phyloP scores from a whole-genome alignment of 2,888 invertebrate species.

The Pristionchus exspectatus region DNA sequence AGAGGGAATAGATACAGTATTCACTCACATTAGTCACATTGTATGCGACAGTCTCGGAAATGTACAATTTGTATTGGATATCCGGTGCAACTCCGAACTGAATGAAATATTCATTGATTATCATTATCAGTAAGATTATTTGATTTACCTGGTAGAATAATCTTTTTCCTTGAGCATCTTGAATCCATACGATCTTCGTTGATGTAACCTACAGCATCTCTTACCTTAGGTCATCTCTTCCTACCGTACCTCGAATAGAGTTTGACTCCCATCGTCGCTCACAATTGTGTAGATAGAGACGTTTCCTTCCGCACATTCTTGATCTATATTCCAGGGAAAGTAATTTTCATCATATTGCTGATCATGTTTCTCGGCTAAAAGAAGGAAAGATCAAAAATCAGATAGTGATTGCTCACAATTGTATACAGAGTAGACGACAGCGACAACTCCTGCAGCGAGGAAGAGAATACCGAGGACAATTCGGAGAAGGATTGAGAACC shows the following conservation, averaged over 20 bases:
- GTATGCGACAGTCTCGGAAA: constrained; percentile 28
- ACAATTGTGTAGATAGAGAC: constrained; percentile 15
- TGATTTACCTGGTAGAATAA: constrained; percentile 39
- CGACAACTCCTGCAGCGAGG: constrained; percentile 34
- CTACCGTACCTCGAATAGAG: constrained; percentile 20
- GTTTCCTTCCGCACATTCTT: constrained; percentile 20
- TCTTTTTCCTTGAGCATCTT: background rate
- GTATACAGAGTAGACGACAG: constrained; percentile 52
- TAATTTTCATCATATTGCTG: background rate
- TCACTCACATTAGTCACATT: constrained; percentile 17
- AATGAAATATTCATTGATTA: background rate
- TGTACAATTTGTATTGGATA: constrained; percentile 31
- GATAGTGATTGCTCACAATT: background rate
- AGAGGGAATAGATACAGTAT: background rate
- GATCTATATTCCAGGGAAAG: constrained; percentile 24
- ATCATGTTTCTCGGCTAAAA: constrained; percentile 25
- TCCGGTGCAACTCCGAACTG: constrained; percentile 32
- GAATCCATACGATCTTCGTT: constrained; percentile 42
- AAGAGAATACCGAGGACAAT: constrained; percentile 48
- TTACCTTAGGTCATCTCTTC: background rate
- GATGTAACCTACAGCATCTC: constrained; percentile 25
- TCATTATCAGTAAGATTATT: background rate
- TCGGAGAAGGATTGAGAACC: constrained; percentile 31
- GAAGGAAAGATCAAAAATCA: background rate
- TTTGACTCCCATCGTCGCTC: constrained; percentile 41